Percentiles rank a stretch among this genome's conserved stretches.
These are phyloP conservation scores for Copidosoma floridanum DNA, from an alignment of 1,140 invertebrate genomes.

Conservation along the genomic window DNA sequence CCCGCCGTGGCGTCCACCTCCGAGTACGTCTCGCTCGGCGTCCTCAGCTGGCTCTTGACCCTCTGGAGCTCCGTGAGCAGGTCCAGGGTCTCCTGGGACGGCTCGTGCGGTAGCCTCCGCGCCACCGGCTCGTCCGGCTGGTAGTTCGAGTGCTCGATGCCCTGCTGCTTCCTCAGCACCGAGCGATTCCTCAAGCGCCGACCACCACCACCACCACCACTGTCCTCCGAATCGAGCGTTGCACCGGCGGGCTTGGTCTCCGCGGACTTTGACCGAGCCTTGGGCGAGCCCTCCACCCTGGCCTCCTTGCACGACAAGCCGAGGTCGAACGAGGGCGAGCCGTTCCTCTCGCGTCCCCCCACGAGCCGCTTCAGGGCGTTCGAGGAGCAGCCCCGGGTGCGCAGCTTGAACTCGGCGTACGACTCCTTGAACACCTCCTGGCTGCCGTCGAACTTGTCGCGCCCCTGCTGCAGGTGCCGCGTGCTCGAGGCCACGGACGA, in stretches of 20 bases:
- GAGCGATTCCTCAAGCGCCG: conserved; percentile 32
- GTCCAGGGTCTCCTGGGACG: conserved; percentile 53
- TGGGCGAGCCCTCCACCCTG: neutral
- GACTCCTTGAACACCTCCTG: conserved; percentile 47
- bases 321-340: neutral
- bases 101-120: conserved; percentile 45
- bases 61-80: conserved; percentile 48
- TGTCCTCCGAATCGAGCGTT: too few relatives aligned
- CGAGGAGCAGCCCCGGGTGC: conserved; percentile 31
- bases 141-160: conserved; percentile 44
- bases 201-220: too few relatives aligned
- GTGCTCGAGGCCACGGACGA: conserved; percentile 24
- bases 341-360: conserved; percentile 5
- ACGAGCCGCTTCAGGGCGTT: conserved; percentile 11
- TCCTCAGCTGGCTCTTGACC: conserved; percentile 48
- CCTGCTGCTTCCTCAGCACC: conserved; percentile 46
- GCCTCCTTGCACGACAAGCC: neutral
- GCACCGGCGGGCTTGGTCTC: neutral
- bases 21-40: conserved; percentile 41
- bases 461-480: conserved; percentile 47
- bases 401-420: conserved; percentile 48
- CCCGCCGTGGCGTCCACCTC: conserved; percentile 24
- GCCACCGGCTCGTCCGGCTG: conserved; percentile 20
- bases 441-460: conserved; percentile 28
- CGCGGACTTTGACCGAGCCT: conserved; percentile 3